Conservation (phyloP, 2,888 invertebrate genomes). For the Liodrosophila aerea region DNA sequence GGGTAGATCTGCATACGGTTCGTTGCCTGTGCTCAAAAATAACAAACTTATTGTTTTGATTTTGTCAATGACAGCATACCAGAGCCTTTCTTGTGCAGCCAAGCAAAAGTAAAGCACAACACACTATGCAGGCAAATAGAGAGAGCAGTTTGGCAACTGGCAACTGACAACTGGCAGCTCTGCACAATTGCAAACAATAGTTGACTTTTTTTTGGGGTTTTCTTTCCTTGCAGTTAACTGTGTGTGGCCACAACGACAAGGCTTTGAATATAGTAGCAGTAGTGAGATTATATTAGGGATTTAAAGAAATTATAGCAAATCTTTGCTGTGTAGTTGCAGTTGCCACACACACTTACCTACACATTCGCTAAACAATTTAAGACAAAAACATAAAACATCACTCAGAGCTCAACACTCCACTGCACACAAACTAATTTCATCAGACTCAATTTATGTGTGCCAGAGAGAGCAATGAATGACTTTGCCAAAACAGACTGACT, state of each 20-base stretch:
- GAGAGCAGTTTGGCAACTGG: conserved; percentile 39
- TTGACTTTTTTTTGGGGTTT: no score
- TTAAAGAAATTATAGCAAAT: background rate
- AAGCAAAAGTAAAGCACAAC: conserved; percentile 58
- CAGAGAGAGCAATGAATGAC: conserved; percentile 16
- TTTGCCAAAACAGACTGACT: conserved; percentile 5
- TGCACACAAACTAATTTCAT: conserved; percentile 64
- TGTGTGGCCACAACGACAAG: conserved; percentile 21
- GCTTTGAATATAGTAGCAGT: background rate
- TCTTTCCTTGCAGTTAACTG: background rate
- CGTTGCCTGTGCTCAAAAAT: conserved; percentile 60
- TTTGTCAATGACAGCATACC: conserved; percentile 69
- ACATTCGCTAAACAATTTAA: conserved; percentile 39
- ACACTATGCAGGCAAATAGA: conserved; percentile 45
- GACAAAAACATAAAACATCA: conserved; percentile 38
- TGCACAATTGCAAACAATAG: conserved; percentile 51
- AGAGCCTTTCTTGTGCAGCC: conserved; percentile 58
- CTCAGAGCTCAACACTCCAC: conserved; percentile 29
- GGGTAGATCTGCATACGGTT: conserved; percentile 38
- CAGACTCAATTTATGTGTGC: conserved; percentile 63
- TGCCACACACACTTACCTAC: background rate
- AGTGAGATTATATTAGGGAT: background rate
- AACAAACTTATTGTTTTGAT: conserved; percentile 75
- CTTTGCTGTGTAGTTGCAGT: background rate
- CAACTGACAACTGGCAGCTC: conserved; percentile 22